Conservation (phyloP, 2,888 invertebrate genomes). For the Subacronicta megacephala region DNA sequence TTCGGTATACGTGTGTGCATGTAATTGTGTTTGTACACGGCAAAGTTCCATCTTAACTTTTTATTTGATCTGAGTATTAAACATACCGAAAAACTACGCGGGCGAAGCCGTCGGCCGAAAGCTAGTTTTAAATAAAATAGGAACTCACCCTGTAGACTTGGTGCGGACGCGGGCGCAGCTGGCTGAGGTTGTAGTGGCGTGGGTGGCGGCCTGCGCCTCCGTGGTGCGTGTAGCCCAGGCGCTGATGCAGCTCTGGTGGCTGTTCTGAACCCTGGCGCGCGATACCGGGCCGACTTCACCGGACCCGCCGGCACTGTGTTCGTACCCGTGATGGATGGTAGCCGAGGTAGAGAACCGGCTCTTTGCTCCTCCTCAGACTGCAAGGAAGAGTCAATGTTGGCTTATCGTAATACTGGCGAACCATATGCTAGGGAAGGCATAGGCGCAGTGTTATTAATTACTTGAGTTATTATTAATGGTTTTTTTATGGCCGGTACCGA, state of each 20-base stretch:
- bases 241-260: slow-evolving; percentile 94
- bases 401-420: neutral
- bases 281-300: slow-evolving; percentile 96
- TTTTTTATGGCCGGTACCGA: too few species aligned
- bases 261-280: slow-evolving; percentile 94
- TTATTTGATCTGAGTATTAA: too few species aligned
- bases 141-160: slow-evolving; percentile 91
- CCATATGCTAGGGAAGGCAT: too few species aligned
- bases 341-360: slow-evolving; percentile 94
- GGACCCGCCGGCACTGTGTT: slow-evolving; percentile 89
- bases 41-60: too few species aligned
- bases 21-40: too few species aligned
- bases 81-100: too few species aligned
- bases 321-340: slow-evolving; percentile 89
- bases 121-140: too few species aligned
- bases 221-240: slow-evolving; percentile 93
- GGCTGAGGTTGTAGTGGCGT: slow-evolving; percentile 80
- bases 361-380: slow-evolving; percentile 90
- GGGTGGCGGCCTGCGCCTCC: slow-evolving; percentile 88
- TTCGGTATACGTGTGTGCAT: too few species aligned
- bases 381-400: slow-evolving; percentile 20
- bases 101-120: too few species aligned
- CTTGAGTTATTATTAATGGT: too few species aligned
- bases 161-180: slow-evolving; percentile 82
- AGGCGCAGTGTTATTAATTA: too few species aligned